These are phyloP conservation scores for Denticeps clupeoides DNA, from an alignment of 2,797 vertebrate species.

Conservation along the genomic window DNA sequence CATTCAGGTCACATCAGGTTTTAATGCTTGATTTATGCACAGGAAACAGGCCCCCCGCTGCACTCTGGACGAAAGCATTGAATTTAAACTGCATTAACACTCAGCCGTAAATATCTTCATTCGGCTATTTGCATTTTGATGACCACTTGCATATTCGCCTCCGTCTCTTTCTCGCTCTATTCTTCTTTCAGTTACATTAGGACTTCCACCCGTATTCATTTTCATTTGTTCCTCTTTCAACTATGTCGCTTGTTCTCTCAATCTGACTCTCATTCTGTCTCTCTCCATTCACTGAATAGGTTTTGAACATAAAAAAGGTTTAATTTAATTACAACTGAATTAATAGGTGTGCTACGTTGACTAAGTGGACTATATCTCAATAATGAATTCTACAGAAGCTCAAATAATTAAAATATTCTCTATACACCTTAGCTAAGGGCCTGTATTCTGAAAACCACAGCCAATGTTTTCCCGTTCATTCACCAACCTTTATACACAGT, in stretches of 20 bases:
- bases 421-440: too few species aligned
- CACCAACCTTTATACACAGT: background rate
- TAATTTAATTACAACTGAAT: constrained; percentile 44
- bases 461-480: background rate
- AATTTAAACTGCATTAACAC: constrained; percentile 64
- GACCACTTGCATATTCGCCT: constrained; percentile 32
- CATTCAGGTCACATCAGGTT: constrained; percentile 62
- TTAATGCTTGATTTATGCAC: constrained; percentile 61
- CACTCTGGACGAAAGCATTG: constrained; percentile 48
- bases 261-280: background rate
- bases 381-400: constrained; percentile 35
- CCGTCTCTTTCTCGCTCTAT: constrained; percentile 15
- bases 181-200: too few species aligned
- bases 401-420: constrained; percentile 25
- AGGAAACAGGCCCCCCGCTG: constrained; percentile 32
- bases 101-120: constrained; percentile 51
- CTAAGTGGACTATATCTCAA: constrained; percentile 22
- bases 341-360: constrained; percentile 34
- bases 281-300: constrained; percentile 9
- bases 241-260: background rate
- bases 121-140: constrained; percentile 58
- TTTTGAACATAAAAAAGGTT: constrained; percentile 32
- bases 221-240: too few species aligned
- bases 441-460: too few species aligned
- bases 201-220: too few species aligned